Conservation (phyloP, 2,888 invertebrate species). For the Acanthosepion esculentum region DNA sequence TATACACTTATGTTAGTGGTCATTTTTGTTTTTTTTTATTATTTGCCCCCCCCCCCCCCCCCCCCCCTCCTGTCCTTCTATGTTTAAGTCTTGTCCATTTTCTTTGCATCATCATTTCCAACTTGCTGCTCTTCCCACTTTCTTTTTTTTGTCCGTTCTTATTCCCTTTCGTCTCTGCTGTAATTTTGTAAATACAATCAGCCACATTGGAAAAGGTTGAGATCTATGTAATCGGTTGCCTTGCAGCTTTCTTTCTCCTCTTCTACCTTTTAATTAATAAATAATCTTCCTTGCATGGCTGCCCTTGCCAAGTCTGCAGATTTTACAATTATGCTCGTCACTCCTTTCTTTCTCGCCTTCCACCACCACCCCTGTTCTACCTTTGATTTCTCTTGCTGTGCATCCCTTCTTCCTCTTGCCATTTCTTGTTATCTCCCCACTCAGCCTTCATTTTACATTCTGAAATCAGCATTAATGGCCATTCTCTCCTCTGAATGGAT, state of each 20-base stretch:
- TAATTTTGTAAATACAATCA: background rate
- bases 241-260: background rate
- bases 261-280: background rate
- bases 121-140: too few relatives aligned
- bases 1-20: background rate
- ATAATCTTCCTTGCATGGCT: background rate
- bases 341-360: background rate
- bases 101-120: too few relatives aligned
- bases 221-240: background rate
- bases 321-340: background rate
- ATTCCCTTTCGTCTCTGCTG: background rate
- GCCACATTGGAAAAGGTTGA: background rate
- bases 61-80: too few relatives aligned
- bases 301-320: background rate
- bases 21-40: background rate
- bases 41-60: background rate
- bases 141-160: too few relatives aligned
- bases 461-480: background rate
- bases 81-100: too few relatives aligned
- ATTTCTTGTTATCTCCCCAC: background rate
- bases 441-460: background rate
- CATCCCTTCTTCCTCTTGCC: background rate
- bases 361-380: background rate
- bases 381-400: background rate
- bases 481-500: background rate